Base-by-base conservation (phyloP, 1,140 invertebrate species). In the Sipha flava region DNA sequence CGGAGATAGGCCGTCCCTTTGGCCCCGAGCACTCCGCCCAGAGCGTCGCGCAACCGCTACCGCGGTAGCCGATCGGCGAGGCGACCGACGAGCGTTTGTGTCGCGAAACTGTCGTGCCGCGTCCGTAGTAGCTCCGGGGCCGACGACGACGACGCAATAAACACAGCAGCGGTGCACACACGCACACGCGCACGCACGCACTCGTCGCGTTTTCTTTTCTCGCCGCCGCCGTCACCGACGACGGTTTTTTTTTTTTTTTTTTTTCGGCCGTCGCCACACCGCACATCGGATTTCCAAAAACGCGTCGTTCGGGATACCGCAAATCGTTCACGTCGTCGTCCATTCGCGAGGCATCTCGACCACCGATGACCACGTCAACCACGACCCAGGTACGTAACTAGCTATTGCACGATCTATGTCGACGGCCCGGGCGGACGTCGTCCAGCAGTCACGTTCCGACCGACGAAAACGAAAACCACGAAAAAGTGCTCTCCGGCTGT, bases 31-130 rank as follows among this genome's bases (percentile, higher is more conserved):
- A 77, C 73, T 77, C 73, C 73, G 73, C 73, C 73, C 73, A 77
- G 49, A 77, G 73, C 52, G 73, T 77, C 73, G 73, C 73, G 73
- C 73, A 59, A 77, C 73, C 73, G 73, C 73, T 77, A 77, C 73
- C 49, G 73, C 73, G 73, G 73, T 59, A 77, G 73, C 73, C 73
- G 34, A 14, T 70, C 66, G 40, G 43, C n/a, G 23, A 40, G 66
- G 66, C 47, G 73, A 43, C 64, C 64, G 64, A 21, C 37, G 26
- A 66, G 26, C 64, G 62, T 66, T 66, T 43, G n/a, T n/a, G n/a
- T n/a, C n/a, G n/a, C 54, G 21, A 59, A 23, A 26, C 23, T 14
- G 16, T 59, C 21, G 73, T 77, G 52, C 43, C 73, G 73, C 40
- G n/a, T 64, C 18, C 26, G 43, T 47, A 70, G 66, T 70, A 47